These are phyloP conservation scores for Aphelocoma californica DNA, from an alignment of 2,797 vertebrate genomes.

Conservation along the genomic window DNA sequence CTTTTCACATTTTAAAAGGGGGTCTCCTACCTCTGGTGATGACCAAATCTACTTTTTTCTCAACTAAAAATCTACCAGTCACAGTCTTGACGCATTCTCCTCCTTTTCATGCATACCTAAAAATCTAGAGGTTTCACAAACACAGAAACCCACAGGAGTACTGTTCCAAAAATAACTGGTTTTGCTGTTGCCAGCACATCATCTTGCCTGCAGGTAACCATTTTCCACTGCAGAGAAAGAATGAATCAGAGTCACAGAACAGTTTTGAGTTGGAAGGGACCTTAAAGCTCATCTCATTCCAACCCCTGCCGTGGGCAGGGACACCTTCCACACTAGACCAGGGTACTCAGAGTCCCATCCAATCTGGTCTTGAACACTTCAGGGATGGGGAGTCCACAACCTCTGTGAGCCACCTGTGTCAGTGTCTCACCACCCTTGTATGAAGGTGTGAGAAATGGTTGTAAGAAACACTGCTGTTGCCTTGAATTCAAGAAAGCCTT, in stretches of 20 bases:
- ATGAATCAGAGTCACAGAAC: neutral
- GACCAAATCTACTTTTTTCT: neutral
- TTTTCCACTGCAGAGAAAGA: neutral
- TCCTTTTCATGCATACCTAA: neutral
- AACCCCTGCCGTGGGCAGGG: neutral
- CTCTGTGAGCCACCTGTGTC: neutral
- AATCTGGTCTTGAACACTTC: neutral
- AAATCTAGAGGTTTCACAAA: neutral
- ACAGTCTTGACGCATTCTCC: neutral
- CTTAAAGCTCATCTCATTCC: neutral
- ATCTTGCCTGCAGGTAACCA: neutral
- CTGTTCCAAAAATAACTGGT: conserved; percentile 7
- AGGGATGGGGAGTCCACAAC: neutral
- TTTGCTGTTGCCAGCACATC: neutral
- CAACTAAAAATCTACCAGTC: neutral
- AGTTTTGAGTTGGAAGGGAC: neutral
- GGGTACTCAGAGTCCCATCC: neutral
- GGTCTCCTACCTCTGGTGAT: neutral
- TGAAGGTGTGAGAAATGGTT: neutral
- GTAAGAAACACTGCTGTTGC: neutral
- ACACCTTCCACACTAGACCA: neutral
- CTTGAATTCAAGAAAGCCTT: neutral
- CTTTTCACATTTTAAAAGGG: neutral
- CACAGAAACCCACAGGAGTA: neutral
- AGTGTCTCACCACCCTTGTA: neutral